phyloP scores from a whole-genome alignment of 2,113 vertebrate genomes.

The Vireo altiloquus region DNA sequence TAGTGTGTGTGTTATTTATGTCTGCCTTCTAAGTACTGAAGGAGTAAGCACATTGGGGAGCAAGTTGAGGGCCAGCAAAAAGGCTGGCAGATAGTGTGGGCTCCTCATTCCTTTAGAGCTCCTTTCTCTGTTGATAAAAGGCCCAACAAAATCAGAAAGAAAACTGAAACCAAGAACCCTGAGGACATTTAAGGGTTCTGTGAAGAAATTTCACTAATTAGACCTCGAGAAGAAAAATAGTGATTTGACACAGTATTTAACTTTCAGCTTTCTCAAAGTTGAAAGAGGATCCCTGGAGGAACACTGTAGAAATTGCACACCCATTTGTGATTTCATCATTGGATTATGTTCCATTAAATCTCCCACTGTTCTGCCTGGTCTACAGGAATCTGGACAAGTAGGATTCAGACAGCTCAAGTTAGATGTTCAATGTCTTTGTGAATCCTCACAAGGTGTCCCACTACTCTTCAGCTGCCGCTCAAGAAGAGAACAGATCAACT shows the following conservation, averaged over 20 bases:
- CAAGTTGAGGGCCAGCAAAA: not conserved
- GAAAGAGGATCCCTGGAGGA: not conserved
- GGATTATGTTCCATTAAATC: not conserved
- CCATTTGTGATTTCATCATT: not conserved
- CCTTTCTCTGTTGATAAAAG: not conserved
- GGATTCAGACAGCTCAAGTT: not conserved
- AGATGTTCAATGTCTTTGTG: not conserved
- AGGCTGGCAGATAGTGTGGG: not conserved
- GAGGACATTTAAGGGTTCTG: not conserved
- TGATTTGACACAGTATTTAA: not conserved
- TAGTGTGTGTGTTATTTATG: not conserved
- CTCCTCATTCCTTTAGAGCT: not conserved
- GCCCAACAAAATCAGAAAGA: not conserved
- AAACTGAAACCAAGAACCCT: not conserved
- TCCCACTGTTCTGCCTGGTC: not conserved
- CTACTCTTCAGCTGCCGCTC: not conserved
- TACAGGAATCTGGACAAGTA: not conserved
- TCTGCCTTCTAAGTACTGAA: not conserved
- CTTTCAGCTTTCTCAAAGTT: not conserved
- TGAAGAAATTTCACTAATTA: not conserved
- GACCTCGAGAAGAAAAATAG: not conserved
- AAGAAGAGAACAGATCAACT: not conserved
- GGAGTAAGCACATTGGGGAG: rapidly evolving
- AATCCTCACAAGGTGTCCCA: not conserved
- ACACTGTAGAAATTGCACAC: not conserved